Conservation (phyloP, 1,140 invertebrate species). For the Drosophila simulans region DNA sequence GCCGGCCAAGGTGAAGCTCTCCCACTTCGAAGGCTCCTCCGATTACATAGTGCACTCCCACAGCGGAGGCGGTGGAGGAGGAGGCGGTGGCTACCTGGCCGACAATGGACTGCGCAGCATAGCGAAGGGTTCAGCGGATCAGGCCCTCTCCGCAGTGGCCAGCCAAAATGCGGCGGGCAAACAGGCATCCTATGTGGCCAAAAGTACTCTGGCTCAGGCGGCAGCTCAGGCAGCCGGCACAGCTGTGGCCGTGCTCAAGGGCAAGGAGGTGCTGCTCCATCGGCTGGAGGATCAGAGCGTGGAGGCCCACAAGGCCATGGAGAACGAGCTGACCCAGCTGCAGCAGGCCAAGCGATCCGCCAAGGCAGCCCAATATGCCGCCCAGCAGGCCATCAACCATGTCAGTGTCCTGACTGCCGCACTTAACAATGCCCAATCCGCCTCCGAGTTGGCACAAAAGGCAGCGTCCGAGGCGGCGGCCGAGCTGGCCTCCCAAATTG, state of each 20-base stretch:
- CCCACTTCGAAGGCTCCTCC: constrained; percentile 41
- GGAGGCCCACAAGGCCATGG: constrained; percentile 85
- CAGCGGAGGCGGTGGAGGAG: constrained; percentile 7
- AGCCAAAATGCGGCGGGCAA: constrained; percentile 85
- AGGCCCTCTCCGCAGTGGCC: constrained; percentile 86
- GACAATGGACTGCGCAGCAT: constrained; percentile 85
- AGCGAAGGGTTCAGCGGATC: constrained; percentile 89
- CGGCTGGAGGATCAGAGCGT: constrained; percentile 86
- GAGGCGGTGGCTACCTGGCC: constrained; percentile 48
- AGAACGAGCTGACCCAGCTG: constrained; percentile 85
- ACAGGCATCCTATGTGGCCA: constrained; percentile 86
- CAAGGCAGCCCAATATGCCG: constrained; percentile 85
- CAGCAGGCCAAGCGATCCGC: constrained; percentile 87
- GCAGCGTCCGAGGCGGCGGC: constrained; percentile 86
- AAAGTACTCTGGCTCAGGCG: constrained; percentile 86
- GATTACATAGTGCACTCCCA: constrained; percentile 51
- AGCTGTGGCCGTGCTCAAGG: constrained; percentile 86
- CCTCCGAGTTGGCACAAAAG: constrained; percentile 86
- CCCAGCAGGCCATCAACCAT: constrained; percentile 85
- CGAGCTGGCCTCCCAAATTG: constrained; percentile 86
- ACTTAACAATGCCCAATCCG: constrained; percentile 85
- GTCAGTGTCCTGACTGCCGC: constrained; percentile 86
- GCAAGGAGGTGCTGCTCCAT: constrained; percentile 86
- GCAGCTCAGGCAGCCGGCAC: constrained; percentile 85
- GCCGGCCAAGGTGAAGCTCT: constrained; percentile 12